phyloP scores from a whole-genome alignment of 2,113 vertebrate species.

The Pygoscelis adeliae region DNA sequence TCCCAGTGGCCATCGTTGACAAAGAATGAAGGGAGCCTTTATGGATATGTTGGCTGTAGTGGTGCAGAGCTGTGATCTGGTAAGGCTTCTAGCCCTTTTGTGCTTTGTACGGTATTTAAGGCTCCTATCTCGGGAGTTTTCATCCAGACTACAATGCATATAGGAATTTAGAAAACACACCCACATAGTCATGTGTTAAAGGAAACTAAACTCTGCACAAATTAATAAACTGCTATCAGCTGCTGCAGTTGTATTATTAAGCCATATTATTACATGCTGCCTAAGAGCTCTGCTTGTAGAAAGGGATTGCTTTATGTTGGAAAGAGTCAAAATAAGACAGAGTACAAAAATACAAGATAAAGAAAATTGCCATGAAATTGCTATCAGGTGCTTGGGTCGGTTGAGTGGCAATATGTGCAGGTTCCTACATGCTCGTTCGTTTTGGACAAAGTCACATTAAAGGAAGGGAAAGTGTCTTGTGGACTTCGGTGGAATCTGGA shows the following conservation, averaged over 20 bases:
- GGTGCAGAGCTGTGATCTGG: not conserved
- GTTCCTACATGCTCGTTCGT: not conserved
- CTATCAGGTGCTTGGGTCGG: rapidly evolving
- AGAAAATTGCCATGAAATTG: not conserved
- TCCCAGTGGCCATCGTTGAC: not conserved
- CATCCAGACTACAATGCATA: not conserved
- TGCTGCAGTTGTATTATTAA: not conserved
- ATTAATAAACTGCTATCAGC: not conserved
- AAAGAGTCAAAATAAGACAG: not conserved
- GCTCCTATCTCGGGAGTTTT: not conserved
- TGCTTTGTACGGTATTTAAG: not conserved
- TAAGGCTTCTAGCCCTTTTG: not conserved
- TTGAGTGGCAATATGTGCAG: not conserved
- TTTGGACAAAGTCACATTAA: not conserved
- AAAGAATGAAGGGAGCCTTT: not conserved
- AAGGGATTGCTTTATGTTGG: not conserved
- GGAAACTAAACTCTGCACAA: not conserved
- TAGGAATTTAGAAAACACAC: not conserved
- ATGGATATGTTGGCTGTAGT: not conserved
- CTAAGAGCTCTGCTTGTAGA: not conserved
- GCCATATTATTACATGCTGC: not conserved
- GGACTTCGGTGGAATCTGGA: not conserved
- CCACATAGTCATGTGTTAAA: not conserved
- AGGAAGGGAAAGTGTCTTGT: not conserved
- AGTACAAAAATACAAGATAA: not conserved